Evolutionary conservation across 2,113 vertebrate genomes (phyloP), one percentile per base, ranked within the genome.

Genomic region (Plestiodon gilberti): DNA sequence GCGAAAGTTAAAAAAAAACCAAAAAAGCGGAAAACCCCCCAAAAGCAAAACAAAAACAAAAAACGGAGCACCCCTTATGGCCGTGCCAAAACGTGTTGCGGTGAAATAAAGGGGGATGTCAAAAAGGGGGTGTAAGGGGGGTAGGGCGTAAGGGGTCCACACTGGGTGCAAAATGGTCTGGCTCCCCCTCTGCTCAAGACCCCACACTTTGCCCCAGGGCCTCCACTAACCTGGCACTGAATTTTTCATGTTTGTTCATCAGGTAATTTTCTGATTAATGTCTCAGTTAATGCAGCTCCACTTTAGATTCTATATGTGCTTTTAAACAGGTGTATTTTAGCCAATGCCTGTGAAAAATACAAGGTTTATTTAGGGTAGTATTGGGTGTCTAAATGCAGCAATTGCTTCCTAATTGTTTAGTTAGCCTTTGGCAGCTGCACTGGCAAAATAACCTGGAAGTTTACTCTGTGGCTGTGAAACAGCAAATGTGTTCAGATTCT

Each of bases 211-310:
- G 43, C 43, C 8, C 43, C 43, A 48, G 43, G 43, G 8, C 43
- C 43, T 48, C 8, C 43, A 5, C 4, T 48, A 48, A 48, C 43
- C 43, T 48, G 43, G 43, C 43, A 48, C 43, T 33, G 83, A 83
- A 10, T 57, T 67, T 89, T 91, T 84, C 85, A 84, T 86, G 89
- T 90, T 48, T 90, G 92, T 90, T 52, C 78, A 87, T 30, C 15
- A 86, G 59, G 76, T 81, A 87, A 89, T 86, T 83, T 82, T 70
- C 57, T 90, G 92, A 92, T 89, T 61, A 86, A 71, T 88, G 52
- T 78, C 82, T 86, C 18, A 14, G 13, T 71, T 67, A 69, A 69
- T 78, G 28, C 33, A 59, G 9, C 61, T 85, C 13, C 43, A 57
- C 55, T 84, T 77, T 77, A 77, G 14, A 48, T 67, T 85, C 25